Evolutionary conservation across 2,888 invertebrate species (phyloP), one percentile per base, ranked within the genome.

Genomic region (Cephalotes varians): DNA sequence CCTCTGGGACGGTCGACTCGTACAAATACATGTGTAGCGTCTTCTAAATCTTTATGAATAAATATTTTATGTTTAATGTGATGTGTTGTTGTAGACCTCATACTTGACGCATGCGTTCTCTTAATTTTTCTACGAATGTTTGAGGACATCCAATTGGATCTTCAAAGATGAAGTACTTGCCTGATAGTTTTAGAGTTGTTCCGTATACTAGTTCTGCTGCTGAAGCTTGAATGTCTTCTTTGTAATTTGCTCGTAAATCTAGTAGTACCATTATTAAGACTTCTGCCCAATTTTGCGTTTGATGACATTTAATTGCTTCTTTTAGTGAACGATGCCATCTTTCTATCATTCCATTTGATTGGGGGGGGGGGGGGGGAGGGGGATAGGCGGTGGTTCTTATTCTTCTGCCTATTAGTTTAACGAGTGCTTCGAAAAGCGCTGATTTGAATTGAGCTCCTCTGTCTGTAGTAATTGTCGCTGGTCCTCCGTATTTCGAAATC

Each of bases 271-370:
- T 81, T 0, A 87, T 84, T n/a, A 87, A 47, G 0, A 47, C 15
- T 0, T 85, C 74, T 0, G 51, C 40, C 85, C 85, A 89, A 0
- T 80, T 6, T 3, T 49, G 9, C 1, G 37, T 72, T 0, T 28
- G 18, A 12, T 87, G 85, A 31, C 86, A 88, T 54, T 54, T 85
- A 0, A 91, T 84, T 0, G 89, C 86, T 0, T 87, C 44, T 72
- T 90, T 90, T 0, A 91, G 31, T 0, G 83, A 58, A 0, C 86
- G 51, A 18, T 90, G 88, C 80, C 85, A 86, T 0, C 85, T 56
- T 25, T 91, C 91, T 0, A 89, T 60, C 49, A 90, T 77, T 0
- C 89, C 89, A 58, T 91, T 90, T 0, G 88, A 34, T 0, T 69
- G 64, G 0, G 90, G 90, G n/a, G n/a, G n/a, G n/a, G n/a, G n/a